A percentile compares a stretch with the other conserved stretches of the same genome.
Evolutionary conservation across 2,797 vertebrate genomes (phyloP).

Genomic region (Pristis pectinata): DNA sequence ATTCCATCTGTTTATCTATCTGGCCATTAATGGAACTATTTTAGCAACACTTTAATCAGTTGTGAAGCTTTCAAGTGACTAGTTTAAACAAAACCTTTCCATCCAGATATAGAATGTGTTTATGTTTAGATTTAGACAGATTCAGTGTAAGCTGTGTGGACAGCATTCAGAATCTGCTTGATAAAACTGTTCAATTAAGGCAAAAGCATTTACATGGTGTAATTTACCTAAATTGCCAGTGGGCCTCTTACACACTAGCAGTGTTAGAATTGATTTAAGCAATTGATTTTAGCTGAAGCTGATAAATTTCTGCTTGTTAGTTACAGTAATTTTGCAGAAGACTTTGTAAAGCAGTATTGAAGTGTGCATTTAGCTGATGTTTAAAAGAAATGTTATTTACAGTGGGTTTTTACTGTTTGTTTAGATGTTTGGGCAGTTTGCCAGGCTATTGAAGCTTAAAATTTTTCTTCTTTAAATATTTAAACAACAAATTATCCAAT

Average conservation of each 20-base stretch:
- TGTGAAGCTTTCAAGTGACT: constrained; percentile 15
- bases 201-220: constrained; percentile 78
- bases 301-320: constrained; percentile 86
- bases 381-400: constrained; percentile 80
- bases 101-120: constrained; percentile 29
- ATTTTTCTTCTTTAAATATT: constrained; percentile 39
- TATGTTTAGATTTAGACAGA: constrained; percentile 21
- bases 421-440: constrained; percentile 66
- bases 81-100: constrained; percentile 34
- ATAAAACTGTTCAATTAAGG: constrained; percentile 82
- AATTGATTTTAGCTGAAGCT: constrained; percentile 81
- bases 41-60: not conserved
- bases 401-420: constrained; percentile 60
- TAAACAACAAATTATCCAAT: constrained; percentile 38
- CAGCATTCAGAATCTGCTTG: constrained; percentile 72
- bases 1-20: not conserved
- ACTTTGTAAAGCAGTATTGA: constrained; percentile 70
- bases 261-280: constrained; percentile 79
- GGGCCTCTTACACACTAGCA: constrained; percentile 76
- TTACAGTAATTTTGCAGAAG: constrained; percentile 82
- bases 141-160: constrained; percentile 62
- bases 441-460: constrained; percentile 44
- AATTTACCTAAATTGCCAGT: constrained; percentile 83
- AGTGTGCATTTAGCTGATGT: constrained; percentile 78
- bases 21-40: not conserved